These are phyloP conservation scores for Aplysia californica DNA, from an alignment of 1,140 invertebrate species.

Conservation along the genomic window DNA sequence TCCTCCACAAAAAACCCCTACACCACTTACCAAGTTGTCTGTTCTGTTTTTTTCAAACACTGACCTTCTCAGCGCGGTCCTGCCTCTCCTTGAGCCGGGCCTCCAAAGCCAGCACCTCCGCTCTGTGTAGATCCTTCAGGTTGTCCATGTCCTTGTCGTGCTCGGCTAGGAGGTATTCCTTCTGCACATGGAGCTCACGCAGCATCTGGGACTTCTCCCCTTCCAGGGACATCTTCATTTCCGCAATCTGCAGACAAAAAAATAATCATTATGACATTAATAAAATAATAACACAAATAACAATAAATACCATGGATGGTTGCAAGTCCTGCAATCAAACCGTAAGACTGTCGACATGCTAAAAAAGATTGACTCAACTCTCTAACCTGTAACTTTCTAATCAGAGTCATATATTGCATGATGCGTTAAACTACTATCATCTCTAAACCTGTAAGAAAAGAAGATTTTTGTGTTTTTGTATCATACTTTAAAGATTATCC, in stretches of 20 bases:
- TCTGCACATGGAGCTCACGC: constrained; percentile 57
- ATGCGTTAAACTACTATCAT: too few relatives aligned
- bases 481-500: too few relatives aligned
- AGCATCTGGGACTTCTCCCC: constrained; percentile 55
- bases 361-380: too few relatives aligned
- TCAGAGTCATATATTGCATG: too few relatives aligned
- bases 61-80: constrained; percentile 57
- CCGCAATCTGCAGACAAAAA: constrained; percentile 46
- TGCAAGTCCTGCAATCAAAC: background rate
- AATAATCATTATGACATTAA: background rate
- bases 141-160: constrained; percentile 59
- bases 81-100: constrained; percentile 46
- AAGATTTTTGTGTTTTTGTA: too few relatives aligned
- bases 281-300: background rate
- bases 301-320: too few relatives aligned
- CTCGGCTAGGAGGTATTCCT: constrained; percentile 53
- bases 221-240: constrained; percentile 54
- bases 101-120: constrained; percentile 52
- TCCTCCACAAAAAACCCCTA: too few relatives aligned
- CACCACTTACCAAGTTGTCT: too few relatives aligned
- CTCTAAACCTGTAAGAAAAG: too few relatives aligned
- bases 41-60: too few relatives aligned
- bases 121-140: constrained; percentile 50
- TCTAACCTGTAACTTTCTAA: too few relatives aligned
- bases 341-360: background rate